A percentile compares a stretch with the other conserved stretches of the same genome.
Conservation (phyloP, 2,113 vertebrate species). For the Sitta europaea region DNA sequence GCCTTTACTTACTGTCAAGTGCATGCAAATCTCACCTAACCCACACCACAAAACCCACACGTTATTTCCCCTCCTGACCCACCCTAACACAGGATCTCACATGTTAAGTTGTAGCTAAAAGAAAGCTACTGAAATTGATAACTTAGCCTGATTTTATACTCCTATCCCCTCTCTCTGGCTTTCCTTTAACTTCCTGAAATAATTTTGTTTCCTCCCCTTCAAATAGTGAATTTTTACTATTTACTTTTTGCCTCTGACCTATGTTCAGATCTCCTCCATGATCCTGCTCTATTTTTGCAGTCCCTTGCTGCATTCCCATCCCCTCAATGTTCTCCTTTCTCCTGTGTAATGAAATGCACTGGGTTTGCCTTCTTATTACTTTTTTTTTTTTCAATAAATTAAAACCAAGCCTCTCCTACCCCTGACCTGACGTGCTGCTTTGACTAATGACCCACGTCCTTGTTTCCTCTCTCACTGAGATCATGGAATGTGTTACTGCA, state of each 20-base stretch:
- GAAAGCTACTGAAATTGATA: neutral
- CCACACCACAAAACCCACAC: neutral
- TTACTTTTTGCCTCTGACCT: neutral
- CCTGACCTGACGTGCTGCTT: constrained; percentile 2
- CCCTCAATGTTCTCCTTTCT: neutral
- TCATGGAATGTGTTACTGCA: neutral
- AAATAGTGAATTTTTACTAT: neutral
- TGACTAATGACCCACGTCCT: constrained; percentile 6
- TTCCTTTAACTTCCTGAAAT: neutral
- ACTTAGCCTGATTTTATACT: neutral
- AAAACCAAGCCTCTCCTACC: neutral
- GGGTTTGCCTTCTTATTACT: neutral
- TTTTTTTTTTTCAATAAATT: neutral
- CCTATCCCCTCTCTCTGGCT: neutral
- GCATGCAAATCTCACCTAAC: neutral
- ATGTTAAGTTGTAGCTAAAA: neutral
- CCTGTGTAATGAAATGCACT: neutral
- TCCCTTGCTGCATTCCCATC: neutral
- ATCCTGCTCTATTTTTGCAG: neutral
- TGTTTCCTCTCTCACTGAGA: neutral
- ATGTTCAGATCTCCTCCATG: neutral
- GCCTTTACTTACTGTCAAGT: neutral
- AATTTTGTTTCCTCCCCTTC: neutral
- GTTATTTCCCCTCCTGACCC: neutral
- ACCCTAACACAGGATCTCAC: neutral